These are phyloP conservation scores for Blomia tropicalis DNA, from an alignment of 2,888 invertebrate genomes.

Conservation along the genomic window DNA sequence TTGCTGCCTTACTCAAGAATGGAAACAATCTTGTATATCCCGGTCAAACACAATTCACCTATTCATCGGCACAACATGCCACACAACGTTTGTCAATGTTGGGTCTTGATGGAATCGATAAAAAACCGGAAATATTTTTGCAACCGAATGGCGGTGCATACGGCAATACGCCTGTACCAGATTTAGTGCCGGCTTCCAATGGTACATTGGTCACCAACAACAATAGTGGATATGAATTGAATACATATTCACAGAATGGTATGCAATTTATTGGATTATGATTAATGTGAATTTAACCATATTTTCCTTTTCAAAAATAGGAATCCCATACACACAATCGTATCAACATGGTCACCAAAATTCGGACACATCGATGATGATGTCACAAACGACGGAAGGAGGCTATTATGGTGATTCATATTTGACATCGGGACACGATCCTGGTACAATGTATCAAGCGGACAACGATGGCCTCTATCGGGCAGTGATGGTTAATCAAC, in stretches of 20 bases:
- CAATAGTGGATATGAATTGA: conserved; percentile 1
- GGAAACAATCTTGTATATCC: background rate
- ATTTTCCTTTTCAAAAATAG: background rate
- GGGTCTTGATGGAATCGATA: conserved; percentile 27
- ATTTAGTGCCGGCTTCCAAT: background rate
- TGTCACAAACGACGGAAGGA: background rate
- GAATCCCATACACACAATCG: background rate
- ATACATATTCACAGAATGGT: background rate
- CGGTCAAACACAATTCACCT: background rate
- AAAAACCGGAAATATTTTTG: conserved; percentile 28
- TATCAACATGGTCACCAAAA: background rate
- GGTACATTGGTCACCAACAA: background rate
- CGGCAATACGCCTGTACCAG: background rate
- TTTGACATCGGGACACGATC: background rate
- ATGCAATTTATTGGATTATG: background rate
- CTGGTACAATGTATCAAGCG: background rate
- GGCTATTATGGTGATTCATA: background rate
- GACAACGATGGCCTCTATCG: background rate
- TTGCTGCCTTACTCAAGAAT: background rate
- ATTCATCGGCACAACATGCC: background rate
- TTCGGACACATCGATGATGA: background rate
- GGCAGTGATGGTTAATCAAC: conserved; percentile 6
- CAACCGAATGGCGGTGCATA: background rate
- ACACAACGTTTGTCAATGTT: conserved; percentile 16
- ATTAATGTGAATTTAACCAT: background rate